Evolutionary conservation across 2,113 vertebrate species (phyloP), one percentile per base, ranked within the genome.

Genomic region (Tautogolabrus adspersus): DNA sequence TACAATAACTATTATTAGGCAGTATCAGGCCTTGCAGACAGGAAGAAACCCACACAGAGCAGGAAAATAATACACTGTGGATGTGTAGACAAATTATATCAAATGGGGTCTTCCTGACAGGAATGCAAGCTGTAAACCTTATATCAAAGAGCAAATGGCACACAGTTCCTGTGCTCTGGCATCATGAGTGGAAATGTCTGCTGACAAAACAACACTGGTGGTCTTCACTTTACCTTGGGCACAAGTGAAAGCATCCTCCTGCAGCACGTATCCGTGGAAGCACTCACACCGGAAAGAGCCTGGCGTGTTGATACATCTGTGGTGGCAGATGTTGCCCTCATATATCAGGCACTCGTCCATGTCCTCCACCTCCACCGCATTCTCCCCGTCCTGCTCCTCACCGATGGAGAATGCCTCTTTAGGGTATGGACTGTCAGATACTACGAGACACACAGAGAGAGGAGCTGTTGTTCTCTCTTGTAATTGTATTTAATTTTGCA

Each of bases 241-340:
- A 63, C 97, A 98, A 79, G 90, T 93, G 73, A 85, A 89, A 10
- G 92, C 94, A 2, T 98, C 96, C 0, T 91, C 93, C 75, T 97
- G 96, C 83, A 98, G 89, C 6, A 69, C 82, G 79, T 96, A 97
- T 55, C 96, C 96, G 0, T 95, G 95, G 79, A 95, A 95, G 77
- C 97, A 98, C 0, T 94, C 95, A 6, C 97, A 98, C 66, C 81
- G 92, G 87, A 94, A 98, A 42, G 97, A 97, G 60, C 96, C 96
- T 16, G 92, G 94, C 0, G 96, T 97, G 91, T 98, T 98, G 89
- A 98, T 82, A 72, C 95, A 95, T 75, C 44, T 82, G 65, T 95
- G 95, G 61, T 93, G 82, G 79, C 97, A 98, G 83, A 98, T 92
- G 49, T 93, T 95, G 51, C 94, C 96, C 0, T 93, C 88, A 0